phyloP scores from a whole-genome alignment of 2,888 invertebrate genomes.

The Antitype chi region DNA sequence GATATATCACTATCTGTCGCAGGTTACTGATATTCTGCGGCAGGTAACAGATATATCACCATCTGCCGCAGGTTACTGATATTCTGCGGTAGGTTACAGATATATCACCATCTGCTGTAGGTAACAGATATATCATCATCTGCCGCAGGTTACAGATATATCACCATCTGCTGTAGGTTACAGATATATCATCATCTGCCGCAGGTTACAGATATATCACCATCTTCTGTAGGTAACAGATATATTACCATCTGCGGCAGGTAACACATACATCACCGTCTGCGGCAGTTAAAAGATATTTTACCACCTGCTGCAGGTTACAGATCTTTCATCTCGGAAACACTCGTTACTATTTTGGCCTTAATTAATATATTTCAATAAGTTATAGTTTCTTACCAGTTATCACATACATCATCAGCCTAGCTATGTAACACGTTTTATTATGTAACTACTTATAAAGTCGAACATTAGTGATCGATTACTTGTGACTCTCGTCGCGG shows the following conservation, averaged over 20 bases:
- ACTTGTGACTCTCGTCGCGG: slow-evolving; percentile 50
- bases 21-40: slow-evolving; percentile 15
- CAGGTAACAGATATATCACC: background rate
- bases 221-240: slow-evolving; percentile 22
- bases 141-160: too few relatives aligned
- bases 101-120: slow-evolving; percentile 9
- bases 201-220: background rate
- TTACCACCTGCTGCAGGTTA: slow-evolving; percentile 16
- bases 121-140: slow-evolving; percentile 23
- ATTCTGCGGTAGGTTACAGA: too few relatives aligned
- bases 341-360: slow-evolving; percentile 22
- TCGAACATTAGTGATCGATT: slow-evolving; percentile 52
- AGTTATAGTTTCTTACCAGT: slow-evolving; percentile 53
- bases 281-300: slow-evolving; percentile 18
- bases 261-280: slow-evolving; percentile 23
- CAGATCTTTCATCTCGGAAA: slow-evolving; percentile 22
- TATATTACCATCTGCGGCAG: slow-evolving; percentile 15
- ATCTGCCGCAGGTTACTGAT: slow-evolving; percentile 24
- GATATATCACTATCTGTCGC: slow-evolving; percentile 8
- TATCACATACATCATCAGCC: slow-evolving; percentile 62
- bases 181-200: slow-evolving; percentile 13
- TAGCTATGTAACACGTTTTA: slow-evolving; percentile 68
- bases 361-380: slow-evolving; percentile 50
- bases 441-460: slow-evolving; percentile 64
- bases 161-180: slow-evolving; percentile 18